Conservation (phyloP, 2,888 invertebrate genomes). For the Cordylochernes scorpioides region DNA sequence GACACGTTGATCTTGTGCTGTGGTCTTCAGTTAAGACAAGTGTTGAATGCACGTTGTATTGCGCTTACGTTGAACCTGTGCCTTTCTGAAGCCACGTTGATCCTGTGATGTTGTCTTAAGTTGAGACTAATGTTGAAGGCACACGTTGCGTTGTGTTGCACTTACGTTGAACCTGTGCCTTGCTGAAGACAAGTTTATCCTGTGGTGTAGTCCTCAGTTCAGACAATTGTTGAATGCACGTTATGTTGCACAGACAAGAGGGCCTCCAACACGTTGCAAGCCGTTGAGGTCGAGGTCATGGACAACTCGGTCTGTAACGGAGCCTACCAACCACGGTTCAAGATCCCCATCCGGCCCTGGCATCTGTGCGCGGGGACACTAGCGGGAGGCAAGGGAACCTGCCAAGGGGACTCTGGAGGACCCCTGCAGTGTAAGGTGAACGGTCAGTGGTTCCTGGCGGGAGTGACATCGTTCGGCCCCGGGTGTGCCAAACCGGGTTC, state of each 20-base stretch:
- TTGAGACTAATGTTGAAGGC: no score
- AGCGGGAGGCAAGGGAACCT: conserved; percentile 61
- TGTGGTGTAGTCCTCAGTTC: no score
- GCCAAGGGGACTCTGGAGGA: conserved; percentile 72
- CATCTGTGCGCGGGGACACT: conserved; percentile 60
- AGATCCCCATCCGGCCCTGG: conserved; percentile 30
- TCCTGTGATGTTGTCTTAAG: no score
- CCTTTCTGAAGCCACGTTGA: no score
- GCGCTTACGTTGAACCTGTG: no score
- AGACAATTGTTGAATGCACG: no score
- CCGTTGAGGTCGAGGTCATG: conserved; percentile 45
- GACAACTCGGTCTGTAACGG: conserved; percentile 30
- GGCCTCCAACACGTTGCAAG: conserved; percentile 29
- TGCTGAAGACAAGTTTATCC: no score
- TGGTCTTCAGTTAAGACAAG: no score
- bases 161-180: no score
- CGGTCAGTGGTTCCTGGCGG: conserved; percentile 61
- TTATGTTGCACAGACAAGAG: conserved; percentile 11
- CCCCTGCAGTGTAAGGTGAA: conserved; percentile 56
- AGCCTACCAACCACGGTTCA: conserved; percentile 32
- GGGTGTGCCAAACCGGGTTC: conserved; percentile 66
- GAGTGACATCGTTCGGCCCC: conserved; percentile 70
- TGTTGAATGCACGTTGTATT: no score
- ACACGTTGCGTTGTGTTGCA: no score
- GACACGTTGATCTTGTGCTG: no score